phyloP scores from a whole-genome alignment of 2,888 invertebrate species.

The Brassicogethes aeneus region DNA sequence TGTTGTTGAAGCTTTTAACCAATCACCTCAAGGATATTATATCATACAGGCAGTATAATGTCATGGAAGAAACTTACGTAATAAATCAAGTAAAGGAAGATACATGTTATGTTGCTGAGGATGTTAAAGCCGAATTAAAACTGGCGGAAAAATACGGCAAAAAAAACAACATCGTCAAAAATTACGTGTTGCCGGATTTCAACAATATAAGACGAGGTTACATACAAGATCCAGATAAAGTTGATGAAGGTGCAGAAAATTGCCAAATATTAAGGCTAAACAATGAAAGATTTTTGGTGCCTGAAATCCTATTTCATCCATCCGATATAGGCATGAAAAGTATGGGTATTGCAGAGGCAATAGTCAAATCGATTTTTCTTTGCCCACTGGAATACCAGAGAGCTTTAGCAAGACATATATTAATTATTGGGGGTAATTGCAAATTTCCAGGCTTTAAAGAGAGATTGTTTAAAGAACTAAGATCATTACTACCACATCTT shows the following conservation, averaged over 20 bases:
- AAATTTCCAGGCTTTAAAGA: conserved; percentile 79
- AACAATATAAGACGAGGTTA: conserved; percentile 75
- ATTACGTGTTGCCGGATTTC: conserved; percentile 96
- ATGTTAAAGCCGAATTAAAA: conserved; percentile 75
- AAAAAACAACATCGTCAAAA: conserved; percentile 66
- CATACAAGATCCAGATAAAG: conserved; percentile 28
- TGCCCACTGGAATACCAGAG: conserved; percentile 69
- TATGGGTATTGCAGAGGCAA: conserved; percentile 89
- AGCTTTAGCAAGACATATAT: conserved; percentile 71
- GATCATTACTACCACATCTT: conserved; percentile 68
- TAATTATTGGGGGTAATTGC: conserved; percentile 74
- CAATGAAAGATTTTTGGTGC: conserved; percentile 91
- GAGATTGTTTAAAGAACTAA: conserved; percentile 66
- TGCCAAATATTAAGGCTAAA: conserved; percentile 74
- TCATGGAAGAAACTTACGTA: conserved; percentile 98
- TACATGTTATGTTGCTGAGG: conserved; percentile 81
- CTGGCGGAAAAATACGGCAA: conserved; percentile 51
- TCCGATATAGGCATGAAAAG: conserved; percentile 86
- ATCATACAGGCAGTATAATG: conserved; percentile 92
- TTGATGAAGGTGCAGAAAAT: conserved; percentile 30
- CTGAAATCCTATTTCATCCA: conserved; percentile 90
- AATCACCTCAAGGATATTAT: conserved; percentile 97
- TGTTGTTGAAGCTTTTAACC: conserved; percentile 51
- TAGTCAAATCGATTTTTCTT: conserved; percentile 64
- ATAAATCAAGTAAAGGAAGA: conserved; percentile 99